Percentiles rank a stretch among this genome's conserved stretches.
Conservation (phyloP, 2,888 invertebrate species). For the Pharmacophagus antenor region DNA sequence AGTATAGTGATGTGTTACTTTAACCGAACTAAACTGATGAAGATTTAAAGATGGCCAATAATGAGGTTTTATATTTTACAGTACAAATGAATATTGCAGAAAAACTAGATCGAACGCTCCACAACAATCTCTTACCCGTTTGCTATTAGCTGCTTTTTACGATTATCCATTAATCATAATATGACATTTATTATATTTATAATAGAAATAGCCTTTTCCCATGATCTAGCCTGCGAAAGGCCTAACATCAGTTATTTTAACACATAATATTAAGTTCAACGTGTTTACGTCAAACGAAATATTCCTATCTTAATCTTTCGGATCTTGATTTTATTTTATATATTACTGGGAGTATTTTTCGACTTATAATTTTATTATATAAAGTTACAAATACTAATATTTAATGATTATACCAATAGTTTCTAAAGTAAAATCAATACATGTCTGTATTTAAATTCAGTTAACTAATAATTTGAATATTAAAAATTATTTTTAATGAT, state of each 20-base stretch:
- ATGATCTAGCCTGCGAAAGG: not conserved
- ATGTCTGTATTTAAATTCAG: not conserved
- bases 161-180: slow-evolving; percentile 19
- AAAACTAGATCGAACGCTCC: slow-evolving; percentile 23
- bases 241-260: not conserved
- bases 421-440: not conserved
- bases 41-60: not conserved
- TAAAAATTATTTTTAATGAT: not conserved
- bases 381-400: too few relatives aligned
- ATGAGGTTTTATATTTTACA: slow-evolving; percentile 9
- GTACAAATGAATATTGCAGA: slow-evolving; percentile 14
- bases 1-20: too few relatives aligned
- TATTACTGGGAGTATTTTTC: too few relatives aligned
- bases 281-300: not conserved
- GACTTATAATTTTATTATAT: too few relatives aligned
- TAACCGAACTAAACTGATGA: not conserved
- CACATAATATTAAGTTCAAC: not conserved
- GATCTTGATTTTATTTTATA: too few relatives aligned
- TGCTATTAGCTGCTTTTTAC: slow-evolving; percentile 18
- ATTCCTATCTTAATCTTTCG: not conserved
- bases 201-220: slow-evolving; percentile 10
- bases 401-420: not conserved
- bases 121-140: slow-evolving; percentile 24
- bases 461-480: too few relatives aligned
- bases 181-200: slow-evolving; percentile 18